Percentiles rank a stretch among this genome's conserved stretches.
These are phyloP conservation scores for Trichonephila clavata DNA, from an alignment of 1,140 invertebrate species.

Conservation along the genomic window DNA sequence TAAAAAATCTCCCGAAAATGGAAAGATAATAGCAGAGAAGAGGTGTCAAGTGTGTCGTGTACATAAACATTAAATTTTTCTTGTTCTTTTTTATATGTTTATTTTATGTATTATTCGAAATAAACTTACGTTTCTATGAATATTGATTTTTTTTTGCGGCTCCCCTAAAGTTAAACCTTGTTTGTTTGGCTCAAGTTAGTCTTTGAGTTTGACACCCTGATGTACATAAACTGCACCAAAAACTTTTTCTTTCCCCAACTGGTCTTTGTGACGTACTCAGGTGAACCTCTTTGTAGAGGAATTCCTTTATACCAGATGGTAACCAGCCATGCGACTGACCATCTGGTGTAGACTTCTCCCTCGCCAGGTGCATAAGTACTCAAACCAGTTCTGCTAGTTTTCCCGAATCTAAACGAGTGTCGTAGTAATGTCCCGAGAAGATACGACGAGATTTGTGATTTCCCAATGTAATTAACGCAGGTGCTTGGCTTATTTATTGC, in stretches of 20 bases:
- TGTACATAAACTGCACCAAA: not conserved
- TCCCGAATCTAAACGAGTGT: not conserved
- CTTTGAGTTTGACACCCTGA: too few relatives aligned
- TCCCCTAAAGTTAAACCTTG: too few relatives aligned
- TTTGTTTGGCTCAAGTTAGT: too few relatives aligned
- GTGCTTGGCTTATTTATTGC: not conserved
- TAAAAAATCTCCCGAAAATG: too few relatives aligned
- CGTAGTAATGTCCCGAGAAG: not conserved
- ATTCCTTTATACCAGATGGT: not conserved
- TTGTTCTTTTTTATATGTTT: too few relatives aligned
- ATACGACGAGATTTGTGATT: not conserved
- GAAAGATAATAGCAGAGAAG: too few relatives aligned
- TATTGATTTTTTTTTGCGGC: too few relatives aligned
- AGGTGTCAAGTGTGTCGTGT: too few relatives aligned
- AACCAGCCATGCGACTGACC: constrained; percentile 2
- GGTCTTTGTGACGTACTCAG: not conserved
- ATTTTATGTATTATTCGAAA: too few relatives aligned
- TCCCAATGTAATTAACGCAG: not conserved
- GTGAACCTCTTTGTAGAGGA: not conserved
- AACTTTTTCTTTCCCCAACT: not conserved
- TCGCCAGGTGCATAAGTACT: not conserved
- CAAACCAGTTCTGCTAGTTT: constrained; percentile 13
- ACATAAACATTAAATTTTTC: too few relatives aligned
- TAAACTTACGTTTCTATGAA: too few relatives aligned
- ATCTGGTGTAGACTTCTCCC: not conserved